Evolutionary conservation across 2,888 invertebrate genomes (phyloP), one percentile per base, ranked within the genome.

Genomic region (Heterodera filipjevi): DNA sequence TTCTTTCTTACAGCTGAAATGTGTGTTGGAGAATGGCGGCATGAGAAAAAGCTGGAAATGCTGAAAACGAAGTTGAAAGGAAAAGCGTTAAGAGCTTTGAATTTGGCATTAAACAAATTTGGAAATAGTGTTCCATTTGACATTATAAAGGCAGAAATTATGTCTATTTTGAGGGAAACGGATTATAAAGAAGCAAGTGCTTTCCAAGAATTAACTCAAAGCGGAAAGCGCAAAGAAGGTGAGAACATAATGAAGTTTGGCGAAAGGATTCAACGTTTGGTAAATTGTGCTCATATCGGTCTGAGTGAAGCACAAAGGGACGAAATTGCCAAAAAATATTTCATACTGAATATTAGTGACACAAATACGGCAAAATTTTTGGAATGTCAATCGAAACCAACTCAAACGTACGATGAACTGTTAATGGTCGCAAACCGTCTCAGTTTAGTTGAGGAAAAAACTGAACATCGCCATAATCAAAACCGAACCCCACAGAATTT

Each of bases 241-340:
- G 59, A 59, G 27, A 22, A n/a, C n/a, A n/a, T 59, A 27, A 22
- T 59, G n/a, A 59, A 59, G 5, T 59, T 59, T 27, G 59, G 59
- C 6, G 59, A 59, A 59, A n/a, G 59, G 12, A 59, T 59, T 22
- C 59, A 59, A n/a, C n/a, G 59, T 8, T 27, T 59, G 22, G 59
- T 59, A 19, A 27, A 22, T 8, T 59, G 59, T n/a, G 59, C 59
- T 6, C 22, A 59, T 59, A 1, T 10, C 6, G 59, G 59, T 27
- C 2, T 59, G 6, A 22, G 22, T 22, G 59, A 59, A n/a, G 22
- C 22, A 8, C 59, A 59, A 27, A 22, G 19, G n/a, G 59, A 59
- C 27, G 59, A 59, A 59, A 59, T 59, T n/a, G n/a, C 59, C 2
- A 59, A 59, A 59, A 59, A 59, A 59, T 59, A 27, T 59, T 59